phyloP scores from a whole-genome alignment of 1,140 invertebrate genomes.

The Neotoxoptera formosana region DNA sequence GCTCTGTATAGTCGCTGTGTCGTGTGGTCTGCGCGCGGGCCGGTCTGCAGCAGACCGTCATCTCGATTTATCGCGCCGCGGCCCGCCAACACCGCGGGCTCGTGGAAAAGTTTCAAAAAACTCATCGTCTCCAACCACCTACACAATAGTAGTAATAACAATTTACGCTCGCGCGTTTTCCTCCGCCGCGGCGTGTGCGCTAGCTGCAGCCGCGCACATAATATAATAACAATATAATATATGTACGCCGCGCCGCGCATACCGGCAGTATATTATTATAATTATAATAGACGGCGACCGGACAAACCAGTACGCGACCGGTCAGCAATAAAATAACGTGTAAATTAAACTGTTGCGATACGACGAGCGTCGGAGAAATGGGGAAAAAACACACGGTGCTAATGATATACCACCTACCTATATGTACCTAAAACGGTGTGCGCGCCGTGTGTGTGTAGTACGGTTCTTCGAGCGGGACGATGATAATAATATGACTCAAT shows the following conservation, averaged over 20 bases:
- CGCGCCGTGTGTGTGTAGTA: background rate
- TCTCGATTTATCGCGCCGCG: background rate
- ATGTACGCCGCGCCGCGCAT: background rate
- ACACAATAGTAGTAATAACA: background rate
- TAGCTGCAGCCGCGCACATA: background rate
- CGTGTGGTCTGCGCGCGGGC: background rate
- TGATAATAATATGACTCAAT: background rate
- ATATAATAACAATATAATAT: background rate
- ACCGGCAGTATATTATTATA: conserved; percentile 17
- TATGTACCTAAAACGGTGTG: background rate
- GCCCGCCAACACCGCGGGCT: background rate
- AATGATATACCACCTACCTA: conserved; percentile 3
- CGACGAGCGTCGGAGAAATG: background rate
- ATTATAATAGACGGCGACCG: conserved; percentile 19
- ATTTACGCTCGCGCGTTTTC: background rate
- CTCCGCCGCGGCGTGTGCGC: background rate
- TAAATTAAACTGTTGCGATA: conserved; percentile 8
- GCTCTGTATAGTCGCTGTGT: background rate
- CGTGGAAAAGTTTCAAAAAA: background rate
- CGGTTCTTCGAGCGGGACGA: background rate
- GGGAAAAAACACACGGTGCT: background rate
- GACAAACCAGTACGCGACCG: conserved; percentile 20
- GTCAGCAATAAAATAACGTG: background rate
- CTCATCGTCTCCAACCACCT: background rate
- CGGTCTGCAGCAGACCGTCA: no score